Evolutionary conservation across 2,888 invertebrate genomes (phyloP), one percentile per base, ranked within the genome.

Genomic region (Pterobdella sp.): DNA sequence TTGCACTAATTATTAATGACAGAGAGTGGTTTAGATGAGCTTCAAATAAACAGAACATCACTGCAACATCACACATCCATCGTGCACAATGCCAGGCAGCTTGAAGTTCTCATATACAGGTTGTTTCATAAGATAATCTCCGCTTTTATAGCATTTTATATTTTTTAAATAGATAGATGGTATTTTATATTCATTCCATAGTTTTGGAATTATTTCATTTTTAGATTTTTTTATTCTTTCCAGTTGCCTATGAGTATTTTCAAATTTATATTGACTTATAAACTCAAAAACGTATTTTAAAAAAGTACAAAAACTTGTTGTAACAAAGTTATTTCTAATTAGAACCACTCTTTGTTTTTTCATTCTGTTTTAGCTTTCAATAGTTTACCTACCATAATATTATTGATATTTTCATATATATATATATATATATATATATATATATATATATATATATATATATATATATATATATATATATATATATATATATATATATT

Each of bases 51-150:
- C n/a, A 56, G 60, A n/a, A 26, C 10, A 22, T 56, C 60, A 26
- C n/a, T 56, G n/a, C 4, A 56, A 56, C 60, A 56, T 4, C 60
- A 56, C n/a, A 26, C 60, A 4, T 56, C 60, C 60, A 56, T 56
- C n/a, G 60, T 56, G 60, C 60, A 56, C n/a, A 22, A 14, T 4
- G 60, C 60, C 60, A 56, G 60, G 60, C 60, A 56, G 60, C 60
- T 56, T 56, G 60, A 56, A 56, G 60, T 56, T 22, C 4, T 56
- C 10, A 22, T 14, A 22, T 56, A 56, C n/a, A 56, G 60, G 60
- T 56, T 4, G 7, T 22, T 56, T 22, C n/a, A n/a, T 14, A 26
- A 7, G 7, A 42, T n/a, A n/a, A n/a, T n/a, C n/a, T n/a, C n/a
- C n/a, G n/a, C n/a, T n/a, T n/a, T n/a, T n/a, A n/a, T n/a, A n/a